Conservation (phyloP, 2,113 vertebrate species). For the Colaptes auratus region DNA sequence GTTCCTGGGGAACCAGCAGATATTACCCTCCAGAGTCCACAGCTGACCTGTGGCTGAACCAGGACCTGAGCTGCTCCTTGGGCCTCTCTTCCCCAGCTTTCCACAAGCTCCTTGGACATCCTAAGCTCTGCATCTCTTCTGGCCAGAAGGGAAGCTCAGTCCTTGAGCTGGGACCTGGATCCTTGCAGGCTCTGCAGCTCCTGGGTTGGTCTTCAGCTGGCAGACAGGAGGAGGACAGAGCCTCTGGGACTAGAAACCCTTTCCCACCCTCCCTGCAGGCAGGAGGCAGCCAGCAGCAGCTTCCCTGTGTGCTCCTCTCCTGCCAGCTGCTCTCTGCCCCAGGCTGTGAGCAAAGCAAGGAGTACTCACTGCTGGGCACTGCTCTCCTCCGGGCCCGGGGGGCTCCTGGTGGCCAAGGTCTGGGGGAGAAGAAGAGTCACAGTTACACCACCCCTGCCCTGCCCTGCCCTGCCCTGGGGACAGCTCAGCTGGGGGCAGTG, state of each 20-base stretch:
- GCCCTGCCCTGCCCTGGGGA: background rate
- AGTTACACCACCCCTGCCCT: background rate
- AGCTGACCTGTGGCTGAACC: background rate
- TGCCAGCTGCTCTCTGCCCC: background rate
- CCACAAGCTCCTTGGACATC: background rate
- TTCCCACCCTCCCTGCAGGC: background rate
- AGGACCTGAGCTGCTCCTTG: background rate
- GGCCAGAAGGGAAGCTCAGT: background rate
- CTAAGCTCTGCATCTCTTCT: background rate
- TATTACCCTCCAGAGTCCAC: background rate
- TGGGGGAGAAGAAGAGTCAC: slow-evolving; percentile 11
- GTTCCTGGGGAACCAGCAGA: background rate
- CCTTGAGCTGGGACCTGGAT: background rate
- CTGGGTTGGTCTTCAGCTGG: background rate
- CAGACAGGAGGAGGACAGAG: background rate
- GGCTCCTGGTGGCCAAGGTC: slow-evolving; percentile 17
- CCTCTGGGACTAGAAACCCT: background rate
- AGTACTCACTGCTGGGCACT: slow-evolving; percentile 68
- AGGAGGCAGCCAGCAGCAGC: background rate
- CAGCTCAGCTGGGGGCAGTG: background rate
- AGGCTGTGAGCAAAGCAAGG: background rate
- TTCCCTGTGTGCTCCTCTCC: background rate
- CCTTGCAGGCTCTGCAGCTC: background rate
- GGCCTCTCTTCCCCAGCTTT: background rate
- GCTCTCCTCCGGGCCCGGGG: background rate